Percentiles rank a stretch among this genome's conserved stretches.
Conservation (phyloP, 2,797 vertebrate genomes). For the Avahi laniger region DNA sequence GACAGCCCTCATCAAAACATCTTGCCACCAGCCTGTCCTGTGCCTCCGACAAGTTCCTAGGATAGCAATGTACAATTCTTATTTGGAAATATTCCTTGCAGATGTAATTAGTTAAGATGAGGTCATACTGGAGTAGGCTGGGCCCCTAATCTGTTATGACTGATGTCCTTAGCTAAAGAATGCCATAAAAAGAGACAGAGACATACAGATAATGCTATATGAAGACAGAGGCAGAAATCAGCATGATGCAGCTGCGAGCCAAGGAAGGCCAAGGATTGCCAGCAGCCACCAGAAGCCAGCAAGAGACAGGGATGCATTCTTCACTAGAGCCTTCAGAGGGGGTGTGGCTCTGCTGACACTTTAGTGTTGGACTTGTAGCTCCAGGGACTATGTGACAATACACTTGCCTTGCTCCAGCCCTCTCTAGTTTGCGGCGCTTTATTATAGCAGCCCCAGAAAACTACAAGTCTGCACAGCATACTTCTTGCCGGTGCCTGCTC, state of each 20-base stretch:
- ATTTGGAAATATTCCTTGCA: background rate
- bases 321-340: background rate
- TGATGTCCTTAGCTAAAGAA: background rate
- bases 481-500: background rate
- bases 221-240: background rate
- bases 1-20: too few species aligned
- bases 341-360: background rate
- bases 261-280: background rate
- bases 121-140: background rate
- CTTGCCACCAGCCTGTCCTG: too few species aligned
- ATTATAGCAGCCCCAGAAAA: background rate
- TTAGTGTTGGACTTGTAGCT: background rate
- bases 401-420: background rate
- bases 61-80: background rate
- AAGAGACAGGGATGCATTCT: background rate
- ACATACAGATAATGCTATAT: background rate
- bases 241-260: background rate
- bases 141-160: background rate
- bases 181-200: background rate
- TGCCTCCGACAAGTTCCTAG: too few species aligned
- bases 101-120: background rate
- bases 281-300: background rate
- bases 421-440: background rate
- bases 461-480: background rate
- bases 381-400: background rate